phyloP scores from a whole-genome alignment of 2,113 vertebrate species.

The Chaetodon auriga region DNA sequence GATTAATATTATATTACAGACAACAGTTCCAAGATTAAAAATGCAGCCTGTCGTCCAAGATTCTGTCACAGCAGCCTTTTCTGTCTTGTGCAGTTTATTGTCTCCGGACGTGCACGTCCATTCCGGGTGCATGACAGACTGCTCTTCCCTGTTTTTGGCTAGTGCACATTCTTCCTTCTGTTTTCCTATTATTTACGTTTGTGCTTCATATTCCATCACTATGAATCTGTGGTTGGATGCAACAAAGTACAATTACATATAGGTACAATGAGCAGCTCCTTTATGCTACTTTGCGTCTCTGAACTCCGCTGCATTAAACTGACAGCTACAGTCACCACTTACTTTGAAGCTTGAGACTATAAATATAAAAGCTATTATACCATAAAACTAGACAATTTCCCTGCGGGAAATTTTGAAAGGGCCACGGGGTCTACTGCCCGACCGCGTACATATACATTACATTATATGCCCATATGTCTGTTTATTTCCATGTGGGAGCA shows the following conservation, averaged over 20 bases:
- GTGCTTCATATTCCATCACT: not conserved
- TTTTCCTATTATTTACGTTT: constrained; percentile 6
- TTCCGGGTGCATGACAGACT: constrained; percentile 21
- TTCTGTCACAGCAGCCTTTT: constrained; percentile 50
- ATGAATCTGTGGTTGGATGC: not conserved
- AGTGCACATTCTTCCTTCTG: constrained; percentile 23
- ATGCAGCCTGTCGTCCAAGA: constrained; percentile 40
- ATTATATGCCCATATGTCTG: too few relatives aligned
- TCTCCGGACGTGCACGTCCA: constrained; percentile 29
- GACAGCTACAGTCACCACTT: not conserved
- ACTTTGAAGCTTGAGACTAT: not conserved
- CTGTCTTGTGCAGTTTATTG: constrained; percentile 30
- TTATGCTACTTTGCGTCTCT: too few relatives aligned
- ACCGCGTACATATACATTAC: too few relatives aligned
- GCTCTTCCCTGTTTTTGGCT: not conserved
- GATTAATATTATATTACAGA: constrained; percentile 54
- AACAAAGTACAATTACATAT: not conserved
- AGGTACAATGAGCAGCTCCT: too few relatives aligned
- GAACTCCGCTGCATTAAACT: not conserved
- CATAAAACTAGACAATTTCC: too few relatives aligned
- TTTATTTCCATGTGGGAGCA: too few relatives aligned
- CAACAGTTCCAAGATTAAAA: constrained; percentile 48
- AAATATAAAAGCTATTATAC: not conserved
- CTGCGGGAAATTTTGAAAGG: too few relatives aligned
- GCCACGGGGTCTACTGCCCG: too few relatives aligned